Conservation (phyloP, 2,888 invertebrate species). For the Synanthedon vespiformis region DNA sequence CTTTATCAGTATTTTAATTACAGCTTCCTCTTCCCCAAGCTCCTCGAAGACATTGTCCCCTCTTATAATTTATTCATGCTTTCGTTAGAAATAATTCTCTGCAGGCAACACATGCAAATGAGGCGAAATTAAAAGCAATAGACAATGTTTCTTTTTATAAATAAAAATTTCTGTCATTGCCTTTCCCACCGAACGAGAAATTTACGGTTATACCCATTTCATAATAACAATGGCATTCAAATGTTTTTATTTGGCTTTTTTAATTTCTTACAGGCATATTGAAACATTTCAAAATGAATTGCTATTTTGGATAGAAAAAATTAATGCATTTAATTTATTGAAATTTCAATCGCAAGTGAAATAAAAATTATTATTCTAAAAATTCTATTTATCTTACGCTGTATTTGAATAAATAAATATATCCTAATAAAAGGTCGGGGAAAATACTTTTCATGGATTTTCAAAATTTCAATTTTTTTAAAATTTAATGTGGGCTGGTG, state of each 20-base stretch:
- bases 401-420: too few relatives aligned
- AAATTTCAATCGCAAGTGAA: too few relatives aligned
- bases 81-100: constrained; percentile 39
- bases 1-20: constrained; percentile 52
- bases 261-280: not conserved
- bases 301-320: too few relatives aligned
- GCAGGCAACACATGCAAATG: constrained; percentile 48
- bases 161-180: constrained; percentile 42
- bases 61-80: constrained; percentile 57
- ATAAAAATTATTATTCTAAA: too few relatives aligned
- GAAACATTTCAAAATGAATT: too few relatives aligned
- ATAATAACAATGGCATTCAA: constrained; percentile 15
- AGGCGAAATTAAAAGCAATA: constrained; percentile 44
- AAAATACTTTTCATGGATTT: too few relatives aligned
- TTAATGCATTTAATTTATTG: too few relatives aligned
- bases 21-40: constrained; percentile 47
- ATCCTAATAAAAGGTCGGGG: too few relatives aligned
- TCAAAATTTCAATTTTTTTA: too few relatives aligned
- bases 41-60: constrained; percentile 54
- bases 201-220: constrained; percentile 20
- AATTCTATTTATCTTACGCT: too few relatives aligned
- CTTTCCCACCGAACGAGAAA: constrained; percentile 50
- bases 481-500: too few relatives aligned
- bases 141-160: constrained; percentile 41
- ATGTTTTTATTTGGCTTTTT: constrained; percentile 5